Evolutionary conservation across 2,113 vertebrate genomes (phyloP).

Genomic region (Trematocara variabile): DNA sequence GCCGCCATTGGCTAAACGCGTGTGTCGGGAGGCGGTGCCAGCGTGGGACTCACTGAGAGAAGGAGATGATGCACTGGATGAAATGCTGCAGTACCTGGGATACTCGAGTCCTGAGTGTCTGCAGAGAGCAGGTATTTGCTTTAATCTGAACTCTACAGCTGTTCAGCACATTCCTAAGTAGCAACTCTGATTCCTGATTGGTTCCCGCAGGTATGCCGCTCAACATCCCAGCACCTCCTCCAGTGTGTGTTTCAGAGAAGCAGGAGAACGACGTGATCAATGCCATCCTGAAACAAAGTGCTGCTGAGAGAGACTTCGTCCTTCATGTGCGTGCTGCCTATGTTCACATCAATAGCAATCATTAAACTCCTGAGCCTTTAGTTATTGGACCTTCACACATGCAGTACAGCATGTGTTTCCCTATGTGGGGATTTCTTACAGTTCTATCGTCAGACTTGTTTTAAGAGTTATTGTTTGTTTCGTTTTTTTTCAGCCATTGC

Average conservation of each 20-base stretch:
- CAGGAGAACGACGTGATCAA: conserved; percentile 98
- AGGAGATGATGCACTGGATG: conserved; percentile 92
- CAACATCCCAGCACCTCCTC: conserved; percentile 91
- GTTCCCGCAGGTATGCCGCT: conserved; percentile 82
- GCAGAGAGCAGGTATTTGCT: conserved; percentile 81
- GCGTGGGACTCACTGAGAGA: conserved; percentile 90
- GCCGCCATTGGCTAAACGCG: conserved; percentile 80
- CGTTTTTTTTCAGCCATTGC: neutral
- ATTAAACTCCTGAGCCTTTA: neutral
- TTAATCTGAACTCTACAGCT: neutral
- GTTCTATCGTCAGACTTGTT: neutral
- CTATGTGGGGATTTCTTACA: neutral
- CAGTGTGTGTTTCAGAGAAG: conserved; percentile 93
- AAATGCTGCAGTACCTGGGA: conserved; percentile 94
- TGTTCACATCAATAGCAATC: neutral
- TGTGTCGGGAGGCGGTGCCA: conserved; percentile 87
- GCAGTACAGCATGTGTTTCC: neutral
- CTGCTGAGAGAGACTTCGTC: conserved; percentile 90
- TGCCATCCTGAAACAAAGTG: conserved; percentile 93
- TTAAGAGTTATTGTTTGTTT: neutral
- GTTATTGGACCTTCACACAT: neutral
- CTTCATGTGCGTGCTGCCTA: conserved; percentile 65
- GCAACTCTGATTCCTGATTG: neutral
- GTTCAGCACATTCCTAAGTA: neutral
- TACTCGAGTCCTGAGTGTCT: conserved; percentile 92